Evolutionary conservation across 2,888 invertebrate genomes (phyloP), one percentile per base, ranked within the genome.

Genomic region (Eristalinus aeneus): DNA sequence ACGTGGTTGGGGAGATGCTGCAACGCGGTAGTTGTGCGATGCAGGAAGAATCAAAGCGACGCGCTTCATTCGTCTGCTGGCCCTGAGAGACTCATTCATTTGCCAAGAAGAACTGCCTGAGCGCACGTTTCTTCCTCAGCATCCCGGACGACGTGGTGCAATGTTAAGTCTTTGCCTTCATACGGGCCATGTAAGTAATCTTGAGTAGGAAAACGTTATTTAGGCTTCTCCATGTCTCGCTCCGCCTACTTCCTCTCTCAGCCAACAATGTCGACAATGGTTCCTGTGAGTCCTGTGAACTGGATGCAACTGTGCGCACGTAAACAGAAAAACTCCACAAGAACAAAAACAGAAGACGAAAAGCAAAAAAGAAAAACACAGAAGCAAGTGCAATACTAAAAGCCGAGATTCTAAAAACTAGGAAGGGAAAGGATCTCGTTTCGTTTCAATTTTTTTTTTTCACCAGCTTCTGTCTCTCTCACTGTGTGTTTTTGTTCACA

Each of bases 161-260:
- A 86, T 86, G 86, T 86, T 82, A 86, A 86, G 82, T 74, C 73
- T 74, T 82, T 86, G 82, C 82, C 82, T 74, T 86, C 82, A 77
- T 82, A 31, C 76, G 31, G 73, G 73, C 46, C 82, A 86, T 82
- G 82, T 73, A 73, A 85, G 86, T 74, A 82, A 86, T 86, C 74
- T 71, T 82, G 56, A 86, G 71, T 71, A 71, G 78, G 53, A 63
- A 82, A 82, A 82, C 82, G 74, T 77, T 77, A 74, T 82, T 82
- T 69, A 64, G 74, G 65, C 56, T 69, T 71, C 64, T 65, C 36
- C 20, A n/a, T 65, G 34, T 22, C 36, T n/a, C n/a, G 39, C 16
- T 16, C 56, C 23, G 22, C 56, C 23, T 11, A 9, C 23, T 4
- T 56, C 56, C 12, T 56, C 23, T 1, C 58, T 81, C 39, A 77